Base-by-base conservation (phyloP, 2,113 vertebrate species). In the Neodon shergylaensis region DNA sequence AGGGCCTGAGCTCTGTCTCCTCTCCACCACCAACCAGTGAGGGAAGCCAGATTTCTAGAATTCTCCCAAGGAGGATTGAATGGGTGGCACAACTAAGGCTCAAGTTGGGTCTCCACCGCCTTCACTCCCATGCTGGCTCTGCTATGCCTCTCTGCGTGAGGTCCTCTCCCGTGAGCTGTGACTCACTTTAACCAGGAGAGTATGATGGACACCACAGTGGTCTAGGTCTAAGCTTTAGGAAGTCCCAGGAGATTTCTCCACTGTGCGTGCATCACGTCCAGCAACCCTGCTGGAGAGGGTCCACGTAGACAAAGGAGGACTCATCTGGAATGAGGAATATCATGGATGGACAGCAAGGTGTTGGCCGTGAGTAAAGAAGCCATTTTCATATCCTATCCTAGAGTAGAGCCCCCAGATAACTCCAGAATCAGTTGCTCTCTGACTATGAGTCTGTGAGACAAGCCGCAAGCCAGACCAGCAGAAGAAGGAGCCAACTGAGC, bases 381-480 rank as follows among this genome's bases (percentile, higher is more conserved):
- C 47, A 21, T 77, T 24, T 39, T 4, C 77, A 66, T 31, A 10
- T 24, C 58, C 5, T 2, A 16, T 17, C 58, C 47, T 72, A 28
- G 12, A 33, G 65, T 4, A 19, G 24, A 79, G 26, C n/a, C 58
- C 42, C 36, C 39, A 44, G 74, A 7, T 26, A n/a, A 42, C 33
- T 76, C 65, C 54, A 72, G 39, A 24, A 33, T 39, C 39, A 24
- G 61, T 24, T 31, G 1, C 66, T 26, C 0, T 65, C n/a, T 66
- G 68, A 22, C 22, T 36, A 33, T n/a, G 70, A 49, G 5, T 42
- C 12, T 1, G 0, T 0, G 14, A 1, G 8, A 26, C 1, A 7
- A 17, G 13, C 19, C n/a, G 28, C 28, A 42, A 70, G 33, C 22
- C 6, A 47, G 42, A 78, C 33, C 14, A 63, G 33, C 74, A 85